Base-by-base conservation (phyloP, 2,888 invertebrate species). In the Drosophila tanythrix region DNA sequence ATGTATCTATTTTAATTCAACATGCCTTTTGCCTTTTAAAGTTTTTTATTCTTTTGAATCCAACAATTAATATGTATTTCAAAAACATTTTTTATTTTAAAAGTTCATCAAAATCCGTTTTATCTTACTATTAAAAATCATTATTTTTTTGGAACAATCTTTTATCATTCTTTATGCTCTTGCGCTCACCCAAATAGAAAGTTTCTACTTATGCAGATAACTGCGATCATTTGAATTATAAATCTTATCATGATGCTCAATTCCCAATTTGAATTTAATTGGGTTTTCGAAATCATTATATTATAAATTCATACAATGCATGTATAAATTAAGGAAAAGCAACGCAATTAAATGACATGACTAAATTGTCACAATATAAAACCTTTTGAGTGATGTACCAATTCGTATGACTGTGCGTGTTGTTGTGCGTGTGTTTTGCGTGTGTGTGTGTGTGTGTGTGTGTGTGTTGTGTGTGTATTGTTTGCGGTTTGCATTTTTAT, bases 381-480 rank as follows among this genome's bases (percentile, higher is more conserved):
- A 38, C 31, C 33, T 53, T 48, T 74, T 78, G 87, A 90, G 83
- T 88, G 87, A 86, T 81, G 51, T 67, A 70, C 50, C 72, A 74
- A 82, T 84, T 85, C 62, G 60, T 67, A 67, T 46, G 36, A 48
- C 27, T 18, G 15, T 53, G 58, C n/a, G 48, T 31, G 8, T 53
- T 53, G n/a, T 21, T 67, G 55, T 36, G 13, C 52, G 50, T 43
- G 38, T 38, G 38, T 38, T 25, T 13, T 53, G 46, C 18, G 48
- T 27, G 11, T 52, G 18, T 31, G 21, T 21, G 21, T 21, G 21
- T 21, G 21, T 21, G 21, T 66, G 55, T 38, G 13, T 52, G 50
- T 40, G 35, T 35, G 38, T 38, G 2, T 2, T 27, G 18, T 52
- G 52, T 21, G 58, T 21, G 11, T 51, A 10, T 50, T 66, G 53